A percentile compares a stretch with the other conserved stretches of the same genome.
Evolutionary conservation across 2,888 invertebrate species (phyloP).

Genomic region (Hypercompe scribonia): DNA sequence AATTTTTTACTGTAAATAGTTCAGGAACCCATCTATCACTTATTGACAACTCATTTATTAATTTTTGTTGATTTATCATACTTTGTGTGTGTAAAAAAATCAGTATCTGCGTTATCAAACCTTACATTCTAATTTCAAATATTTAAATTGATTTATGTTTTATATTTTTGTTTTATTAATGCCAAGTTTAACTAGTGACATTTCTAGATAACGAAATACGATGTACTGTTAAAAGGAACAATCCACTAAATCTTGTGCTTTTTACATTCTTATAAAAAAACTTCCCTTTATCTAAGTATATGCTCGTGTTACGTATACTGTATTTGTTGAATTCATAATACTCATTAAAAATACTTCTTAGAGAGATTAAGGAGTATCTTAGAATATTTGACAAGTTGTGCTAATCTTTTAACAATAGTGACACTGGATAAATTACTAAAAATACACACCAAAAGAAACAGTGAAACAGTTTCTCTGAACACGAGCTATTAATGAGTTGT

Average conservation of each 20-base stretch:
- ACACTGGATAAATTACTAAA: neutral
- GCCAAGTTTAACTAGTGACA: neutral
- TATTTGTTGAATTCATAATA: neutral
- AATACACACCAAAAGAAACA: neutral
- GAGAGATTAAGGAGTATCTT: neutral
- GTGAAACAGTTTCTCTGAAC: too few species aligned
- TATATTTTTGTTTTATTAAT: neutral
- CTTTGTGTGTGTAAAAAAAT: neutral
- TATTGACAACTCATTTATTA: neutral
- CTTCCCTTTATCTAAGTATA: too few species aligned
- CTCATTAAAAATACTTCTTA: conserved; percentile 1
- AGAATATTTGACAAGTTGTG: neutral
- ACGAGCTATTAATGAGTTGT: neutral
- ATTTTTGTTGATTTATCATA: neutral
- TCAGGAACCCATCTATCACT: neutral
- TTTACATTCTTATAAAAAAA: neutral
- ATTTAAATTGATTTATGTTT: neutral
- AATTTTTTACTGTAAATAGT: neutral
- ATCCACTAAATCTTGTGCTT: neutral
- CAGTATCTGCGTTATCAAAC: neutral
- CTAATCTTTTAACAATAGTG: neutral
- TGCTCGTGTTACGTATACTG: neutral
- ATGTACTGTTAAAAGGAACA: neutral
- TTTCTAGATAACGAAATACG: neutral
- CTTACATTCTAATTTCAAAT: neutral